These are phyloP conservation scores for Linyphia triangularis DNA, from an alignment of 2,888 invertebrate species.

Conservation along the genomic window DNA sequence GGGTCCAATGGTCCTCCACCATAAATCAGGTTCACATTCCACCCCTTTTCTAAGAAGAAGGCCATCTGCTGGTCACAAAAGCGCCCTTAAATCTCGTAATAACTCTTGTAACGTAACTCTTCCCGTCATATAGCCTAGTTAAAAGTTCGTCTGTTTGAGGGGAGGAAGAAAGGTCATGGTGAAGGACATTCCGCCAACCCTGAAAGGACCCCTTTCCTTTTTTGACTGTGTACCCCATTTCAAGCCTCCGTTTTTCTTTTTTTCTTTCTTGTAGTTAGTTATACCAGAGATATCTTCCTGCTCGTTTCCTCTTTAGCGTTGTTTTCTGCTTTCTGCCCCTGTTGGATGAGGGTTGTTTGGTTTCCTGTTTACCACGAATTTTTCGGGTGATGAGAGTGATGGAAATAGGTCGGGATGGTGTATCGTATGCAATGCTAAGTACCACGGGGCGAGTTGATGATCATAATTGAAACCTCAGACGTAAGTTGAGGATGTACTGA, in stretches of 20 bases:
- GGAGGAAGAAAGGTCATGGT: slow-evolving; percentile 61
- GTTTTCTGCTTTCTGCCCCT: background rate
- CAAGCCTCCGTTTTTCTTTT: slow-evolving; percentile 44
- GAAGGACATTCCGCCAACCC: slow-evolving; percentile 68
- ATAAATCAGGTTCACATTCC: slow-evolving; percentile 35
- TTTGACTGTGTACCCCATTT: slow-evolving; percentile 47
- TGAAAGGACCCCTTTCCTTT: slow-evolving; percentile 65
- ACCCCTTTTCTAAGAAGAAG: slow-evolving; percentile 36
- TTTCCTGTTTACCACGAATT: slow-evolving; percentile 50
- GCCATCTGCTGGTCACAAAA: slow-evolving; percentile 54
- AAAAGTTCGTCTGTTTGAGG: slow-evolving; percentile 19
- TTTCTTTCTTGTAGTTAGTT: slow-evolving; percentile 2
- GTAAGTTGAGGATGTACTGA: too few species aligned
- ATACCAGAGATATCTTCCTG: background rate
- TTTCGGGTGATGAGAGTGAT: background rate
- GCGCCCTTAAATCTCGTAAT: background rate
- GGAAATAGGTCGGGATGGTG: background rate
- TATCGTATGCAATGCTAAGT: background rate
- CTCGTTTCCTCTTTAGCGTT: slow-evolving; percentile 14
- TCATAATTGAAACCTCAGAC: background rate
- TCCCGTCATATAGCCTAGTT: slow-evolving; percentile 20
- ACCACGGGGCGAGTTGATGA: background rate
- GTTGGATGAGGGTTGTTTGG: background rate
- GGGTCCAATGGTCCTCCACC: background rate
- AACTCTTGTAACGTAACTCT: slow-evolving; percentile 29